phyloP scores from a whole-genome alignment of 2,113 vertebrate genomes.

The Rhinogobius similis region DNA sequence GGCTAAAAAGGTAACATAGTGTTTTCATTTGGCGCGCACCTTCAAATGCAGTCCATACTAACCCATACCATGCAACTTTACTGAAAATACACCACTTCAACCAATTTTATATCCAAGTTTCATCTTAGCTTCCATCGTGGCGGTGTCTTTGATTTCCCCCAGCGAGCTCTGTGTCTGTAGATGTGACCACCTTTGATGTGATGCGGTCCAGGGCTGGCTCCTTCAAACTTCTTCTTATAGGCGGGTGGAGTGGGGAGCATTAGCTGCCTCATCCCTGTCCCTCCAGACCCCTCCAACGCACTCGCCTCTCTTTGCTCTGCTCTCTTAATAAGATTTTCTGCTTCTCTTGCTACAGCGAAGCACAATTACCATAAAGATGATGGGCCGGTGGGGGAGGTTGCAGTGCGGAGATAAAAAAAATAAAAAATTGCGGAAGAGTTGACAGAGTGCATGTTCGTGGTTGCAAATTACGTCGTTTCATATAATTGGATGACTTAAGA shows the following conservation, averaged over 20 bases:
- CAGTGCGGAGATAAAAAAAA: constrained; percentile 11
- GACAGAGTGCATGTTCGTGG: constrained; percentile 60
- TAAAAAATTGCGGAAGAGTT: constrained; percentile 41
- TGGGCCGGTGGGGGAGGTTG: constrained; percentile 26
- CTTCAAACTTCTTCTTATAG: constrained; percentile 28
- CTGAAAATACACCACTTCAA: constrained; percentile 12
- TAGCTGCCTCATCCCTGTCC: constrained; percentile 42
- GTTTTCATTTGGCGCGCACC: background rate
- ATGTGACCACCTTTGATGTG: constrained; percentile 37
- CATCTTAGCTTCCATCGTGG: constrained; percentile 25
- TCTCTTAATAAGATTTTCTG: constrained; percentile 76
- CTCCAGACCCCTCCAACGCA: constrained; percentile 18
- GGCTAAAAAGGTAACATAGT: background rate
- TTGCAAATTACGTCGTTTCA: constrained; percentile 65
- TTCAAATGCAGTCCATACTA: constrained; percentile 1
- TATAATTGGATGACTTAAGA: constrained; percentile 64
- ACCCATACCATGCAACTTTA: constrained; percentile 10
- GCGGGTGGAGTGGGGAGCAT: constrained; percentile 33
- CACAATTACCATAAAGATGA: constrained; percentile 71
- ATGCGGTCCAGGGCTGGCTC: constrained; percentile 9
- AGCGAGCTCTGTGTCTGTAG: constrained; percentile 20
- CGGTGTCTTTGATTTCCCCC: constrained; percentile 31
- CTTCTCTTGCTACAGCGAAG: constrained; percentile 66
- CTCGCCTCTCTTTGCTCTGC: constrained; percentile 34
- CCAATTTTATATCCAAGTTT: constrained; percentile 6